These are phyloP conservation scores for Momotus momota DNA, from an alignment of 2,797 vertebrate genomes.

Conservation along the genomic window DNA sequence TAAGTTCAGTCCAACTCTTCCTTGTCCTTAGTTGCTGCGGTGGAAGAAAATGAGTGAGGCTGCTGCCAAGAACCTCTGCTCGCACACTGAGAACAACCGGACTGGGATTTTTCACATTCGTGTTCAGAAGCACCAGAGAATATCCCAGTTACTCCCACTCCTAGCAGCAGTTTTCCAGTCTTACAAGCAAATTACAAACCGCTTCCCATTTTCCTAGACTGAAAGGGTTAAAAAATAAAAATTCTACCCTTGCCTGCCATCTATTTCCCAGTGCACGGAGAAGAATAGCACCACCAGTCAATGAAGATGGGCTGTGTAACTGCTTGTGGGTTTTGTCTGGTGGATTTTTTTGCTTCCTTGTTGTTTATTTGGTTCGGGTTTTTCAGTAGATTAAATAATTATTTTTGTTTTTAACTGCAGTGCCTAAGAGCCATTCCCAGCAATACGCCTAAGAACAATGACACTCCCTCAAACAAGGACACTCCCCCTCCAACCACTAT, in stretches of 20 bases:
- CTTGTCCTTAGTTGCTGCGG: background rate
- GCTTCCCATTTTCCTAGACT: background rate
- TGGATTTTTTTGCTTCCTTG: background rate
- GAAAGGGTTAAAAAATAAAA: background rate
- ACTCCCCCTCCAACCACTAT: background rate
- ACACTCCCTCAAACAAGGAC: background rate
- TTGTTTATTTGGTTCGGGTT: background rate
- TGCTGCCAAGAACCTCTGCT: background rate
- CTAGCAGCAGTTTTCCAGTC: background rate
- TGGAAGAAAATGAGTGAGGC: background rate
- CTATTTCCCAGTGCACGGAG: background rate
- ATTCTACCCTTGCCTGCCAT: background rate
- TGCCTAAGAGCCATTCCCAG: background rate
- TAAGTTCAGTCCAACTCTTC: background rate
- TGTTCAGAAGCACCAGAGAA: background rate
- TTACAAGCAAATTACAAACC: background rate
- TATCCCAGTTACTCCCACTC: background rate
- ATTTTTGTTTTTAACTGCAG: background rate
- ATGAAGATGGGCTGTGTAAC: background rate
- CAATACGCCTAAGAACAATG: background rate
- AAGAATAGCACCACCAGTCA: background rate
- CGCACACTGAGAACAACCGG: background rate
- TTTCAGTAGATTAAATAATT: background rate
- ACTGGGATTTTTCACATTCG: background rate
- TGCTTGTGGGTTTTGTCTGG: background rate